Evolutionary conservation across 2,113 vertebrate species (phyloP).

Genomic region (Narcine bancroftii): DNA sequence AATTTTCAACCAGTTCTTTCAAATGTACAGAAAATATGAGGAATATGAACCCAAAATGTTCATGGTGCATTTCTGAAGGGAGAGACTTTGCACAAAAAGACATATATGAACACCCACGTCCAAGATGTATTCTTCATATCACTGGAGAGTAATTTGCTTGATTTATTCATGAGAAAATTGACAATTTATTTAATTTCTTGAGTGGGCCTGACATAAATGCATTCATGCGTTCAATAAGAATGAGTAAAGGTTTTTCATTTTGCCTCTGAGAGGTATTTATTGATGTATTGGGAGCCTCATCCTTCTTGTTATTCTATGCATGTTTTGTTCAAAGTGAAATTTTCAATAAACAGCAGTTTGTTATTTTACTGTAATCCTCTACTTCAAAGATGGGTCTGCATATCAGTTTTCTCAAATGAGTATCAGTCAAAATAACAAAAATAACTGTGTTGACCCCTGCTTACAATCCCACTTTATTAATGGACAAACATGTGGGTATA

Average conservation of each 20-base stretch:
- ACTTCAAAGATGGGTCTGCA: constrained; percentile 2
- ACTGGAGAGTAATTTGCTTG: neutral
- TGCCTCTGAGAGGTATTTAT: neutral
- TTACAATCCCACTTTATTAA: neutral
- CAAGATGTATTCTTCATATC: neutral
- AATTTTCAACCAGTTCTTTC: neutral
- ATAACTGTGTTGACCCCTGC: constrained; percentile 5
- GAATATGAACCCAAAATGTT: neutral
- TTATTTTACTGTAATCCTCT: constrained; percentile 18
- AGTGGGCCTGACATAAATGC: neutral
- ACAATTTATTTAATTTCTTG: constrained; percentile 9
- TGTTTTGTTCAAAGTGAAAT: neutral
- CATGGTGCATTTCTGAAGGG: neutral
- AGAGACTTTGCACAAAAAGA: neutral
- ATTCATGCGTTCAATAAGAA: neutral
- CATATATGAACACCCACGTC: neutral
- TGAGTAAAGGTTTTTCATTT: neutral
- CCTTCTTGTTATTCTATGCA: neutral
- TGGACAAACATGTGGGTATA: neutral
- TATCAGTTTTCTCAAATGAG: constrained; percentile 15
- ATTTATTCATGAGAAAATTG: neutral
- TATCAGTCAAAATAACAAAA: neutral
- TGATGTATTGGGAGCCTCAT: neutral
- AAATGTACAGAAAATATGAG: neutral
- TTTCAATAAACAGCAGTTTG: constrained; percentile 23